These are phyloP conservation scores for Apamea epomidion DNA, from an alignment of 2,888 invertebrate genomes.

Conservation along the genomic window DNA sequence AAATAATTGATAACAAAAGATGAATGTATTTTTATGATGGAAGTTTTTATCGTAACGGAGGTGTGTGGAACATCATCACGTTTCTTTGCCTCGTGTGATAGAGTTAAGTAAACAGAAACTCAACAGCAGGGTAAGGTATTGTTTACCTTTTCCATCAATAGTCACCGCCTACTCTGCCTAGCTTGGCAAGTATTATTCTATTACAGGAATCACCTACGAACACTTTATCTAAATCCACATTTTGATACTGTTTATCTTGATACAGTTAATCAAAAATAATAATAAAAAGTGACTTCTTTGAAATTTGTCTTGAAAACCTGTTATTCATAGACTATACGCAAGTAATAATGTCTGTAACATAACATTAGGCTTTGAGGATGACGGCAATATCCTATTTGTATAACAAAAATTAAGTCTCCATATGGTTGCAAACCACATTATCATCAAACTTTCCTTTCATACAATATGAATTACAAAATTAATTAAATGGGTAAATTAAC, in stretches of 20 bases:
- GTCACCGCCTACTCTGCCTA: not conserved
- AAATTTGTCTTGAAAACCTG: not conserved
- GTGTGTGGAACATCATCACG: constrained; percentile 12
- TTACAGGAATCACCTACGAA: not conserved
- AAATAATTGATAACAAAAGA: constrained; percentile 51
- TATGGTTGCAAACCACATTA: not conserved
- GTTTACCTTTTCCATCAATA: constrained; percentile 46
- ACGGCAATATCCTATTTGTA: not conserved
- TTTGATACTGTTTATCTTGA: not conserved
- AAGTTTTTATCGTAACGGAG: constrained; percentile 3
- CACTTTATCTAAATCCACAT: not conserved
- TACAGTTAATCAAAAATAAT: not conserved
- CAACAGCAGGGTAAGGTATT: constrained; percentile 17
- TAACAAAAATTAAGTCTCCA: not conserved
- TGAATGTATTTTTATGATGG: constrained; percentile 21
- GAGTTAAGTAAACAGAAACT: constrained; percentile 40
- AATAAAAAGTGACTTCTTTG: not conserved
- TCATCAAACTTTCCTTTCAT: not conserved
- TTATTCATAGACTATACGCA: not conserved
- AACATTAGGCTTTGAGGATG: not conserved
- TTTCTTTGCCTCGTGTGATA: constrained; percentile 20
- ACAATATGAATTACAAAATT: not conserved
- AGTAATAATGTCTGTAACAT: not conserved
- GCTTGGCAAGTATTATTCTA: not conserved
- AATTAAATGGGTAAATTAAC: too few species aligned